Base-by-base conservation (phyloP, 2,888 invertebrate genomes). In the Tetrapedia diversipes region DNA sequence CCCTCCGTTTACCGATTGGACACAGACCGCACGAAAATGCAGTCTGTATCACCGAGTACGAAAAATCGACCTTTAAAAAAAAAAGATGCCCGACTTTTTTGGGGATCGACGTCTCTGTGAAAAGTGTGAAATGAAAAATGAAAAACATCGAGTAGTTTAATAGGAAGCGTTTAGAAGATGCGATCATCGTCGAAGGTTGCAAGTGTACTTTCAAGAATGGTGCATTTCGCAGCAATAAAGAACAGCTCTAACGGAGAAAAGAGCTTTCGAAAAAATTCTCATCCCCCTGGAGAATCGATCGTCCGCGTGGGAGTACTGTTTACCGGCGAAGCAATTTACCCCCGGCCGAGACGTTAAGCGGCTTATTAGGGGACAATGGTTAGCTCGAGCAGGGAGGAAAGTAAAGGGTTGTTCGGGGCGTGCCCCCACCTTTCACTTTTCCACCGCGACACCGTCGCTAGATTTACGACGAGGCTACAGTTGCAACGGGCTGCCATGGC, bases 301-400 rank as follows among this genome's bases (percentile, higher is more conserved):
- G 63, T 61, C 81, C 72, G 73, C 83, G 86, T 86, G 88, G 88
- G 89, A 87, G 89, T 89, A 85, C 67, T 89, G 88, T 90, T 90
- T 89, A 89, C 87, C 82, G 81, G 71, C 57, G 70, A 76, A 85
- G 79, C 86, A 90, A 89, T 89, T 89, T 88, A 85, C 88, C 88
- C 84, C 87, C 82, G 69, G 85, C 84, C 69, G 87, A 84, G 86
- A 84, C 84, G 83, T 86, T 90, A 89, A 90, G 88, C 90, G 83
- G 90, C 89, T 90, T 90, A 90, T 90, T 90, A 90, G 81, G 67
- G 81, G 63, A 89, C 89, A 89, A 89, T 88, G 79, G 67, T 32
- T 37, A 59, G 63, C 65, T 47, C 51, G 51, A 77, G 70, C 71
- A 59, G 74, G n/a, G n/a, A 56, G 53, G 73, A 70, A 75, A 57